Percentiles rank a stretch among this genome's conserved stretches.
phyloP scores from a whole-genome alignment of 53 echinoderm and acorn worm species.

The Holothuria leucospilota region DNA sequence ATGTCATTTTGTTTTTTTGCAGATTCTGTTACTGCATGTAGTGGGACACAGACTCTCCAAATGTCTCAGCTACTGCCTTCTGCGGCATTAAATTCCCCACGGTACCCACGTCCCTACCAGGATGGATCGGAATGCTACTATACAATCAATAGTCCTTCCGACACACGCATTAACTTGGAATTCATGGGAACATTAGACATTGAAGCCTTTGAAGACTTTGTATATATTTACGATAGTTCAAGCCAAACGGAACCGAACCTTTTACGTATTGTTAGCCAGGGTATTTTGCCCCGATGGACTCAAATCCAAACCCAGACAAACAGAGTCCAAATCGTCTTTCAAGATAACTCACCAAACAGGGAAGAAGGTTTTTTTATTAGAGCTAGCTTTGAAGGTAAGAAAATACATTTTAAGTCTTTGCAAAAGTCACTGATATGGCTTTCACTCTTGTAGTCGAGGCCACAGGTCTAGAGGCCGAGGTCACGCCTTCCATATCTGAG shows the following conservation, averaged over 20 bases:
- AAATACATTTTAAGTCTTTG: background rate
- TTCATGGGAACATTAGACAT: background rate
- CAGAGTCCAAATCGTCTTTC: background rate
- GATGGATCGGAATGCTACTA: background rate
- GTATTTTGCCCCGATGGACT: no score
- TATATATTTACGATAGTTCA: slow-evolving; percentile 2
- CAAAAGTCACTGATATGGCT: no score
- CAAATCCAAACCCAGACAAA: background rate
- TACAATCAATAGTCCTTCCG: background rate
- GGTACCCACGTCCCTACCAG: background rate
- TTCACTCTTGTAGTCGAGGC: no score
- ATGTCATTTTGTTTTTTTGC: background rate
- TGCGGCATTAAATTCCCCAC: background rate
- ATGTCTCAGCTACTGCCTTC: background rate
- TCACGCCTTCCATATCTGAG: no score
- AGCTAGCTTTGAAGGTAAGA: slow-evolving; percentile 1
- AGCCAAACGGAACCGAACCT: background rate
- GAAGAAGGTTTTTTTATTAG: background rate
- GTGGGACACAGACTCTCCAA: background rate
- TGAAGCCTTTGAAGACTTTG: background rate
- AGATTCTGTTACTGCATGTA: background rate
- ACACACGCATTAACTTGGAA: background rate
- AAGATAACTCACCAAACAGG: no score
- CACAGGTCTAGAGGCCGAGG: no score
- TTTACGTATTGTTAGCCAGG: background rate